Evolutionary conservation across 2,888 invertebrate genomes (phyloP), one percentile per base, ranked within the genome.

Genomic region (Spilarctia lutea): DNA sequence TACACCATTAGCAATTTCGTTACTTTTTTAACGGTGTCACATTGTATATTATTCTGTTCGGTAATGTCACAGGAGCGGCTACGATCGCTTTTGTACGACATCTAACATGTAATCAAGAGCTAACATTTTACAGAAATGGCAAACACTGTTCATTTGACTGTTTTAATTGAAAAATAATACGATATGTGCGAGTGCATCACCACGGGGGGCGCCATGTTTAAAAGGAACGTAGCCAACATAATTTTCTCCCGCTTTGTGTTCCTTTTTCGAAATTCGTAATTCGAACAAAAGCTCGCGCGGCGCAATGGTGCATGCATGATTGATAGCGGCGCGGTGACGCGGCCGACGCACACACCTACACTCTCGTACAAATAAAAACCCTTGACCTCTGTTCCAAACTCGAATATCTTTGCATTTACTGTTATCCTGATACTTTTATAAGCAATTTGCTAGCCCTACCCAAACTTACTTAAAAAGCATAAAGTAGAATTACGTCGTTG

Each of bases 1-100:
- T 96, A 96, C 96, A 94, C 96, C 96, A 96, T 96, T 96, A 96
- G 94, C 96, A 94, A 96, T 96, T 95, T 96, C 91, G 92, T 89
- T 93, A 94, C 93, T 96, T 96, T 95, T 96, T 96, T 96, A 95
- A 95, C 95, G 93, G 92, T 94, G 95, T 95, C 94, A 93, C 94
- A 93, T 90, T 92, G 93, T 90, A 93, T 91, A 90, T 89, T 91
- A 88, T 89, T 90, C 87, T 87, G 80, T 84, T 79, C 81, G 72
- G 81, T 85, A 84, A 83, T 83, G 86, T 87, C 80, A 75, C 56
- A 80, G 79, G 78, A 76, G 75, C 33, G 42, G 65, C 33, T 48
- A 13, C 24, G 65, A 71, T 16, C 78, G 72, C 74, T 75, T 79
- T 80, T 71, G 76, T 68, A 45, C 71, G 75, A 76, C 79, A 79